Conservation (phyloP, 92 coral and sea anemone species). For the Diadumene lineata region DNA sequence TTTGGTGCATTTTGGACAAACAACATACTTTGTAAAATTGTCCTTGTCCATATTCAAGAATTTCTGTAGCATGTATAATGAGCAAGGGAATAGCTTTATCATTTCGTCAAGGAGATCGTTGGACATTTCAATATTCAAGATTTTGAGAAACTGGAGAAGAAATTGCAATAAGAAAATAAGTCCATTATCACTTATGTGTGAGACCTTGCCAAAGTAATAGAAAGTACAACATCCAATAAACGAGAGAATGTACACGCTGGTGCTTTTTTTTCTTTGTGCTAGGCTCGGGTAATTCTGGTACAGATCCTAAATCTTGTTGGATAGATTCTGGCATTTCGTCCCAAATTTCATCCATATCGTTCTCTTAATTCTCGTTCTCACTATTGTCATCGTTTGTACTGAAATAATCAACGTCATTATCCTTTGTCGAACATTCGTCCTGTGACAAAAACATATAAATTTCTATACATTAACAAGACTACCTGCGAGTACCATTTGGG, state of each 20-base stretch:
- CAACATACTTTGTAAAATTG: constrained; percentile 28
- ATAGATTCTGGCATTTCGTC: neutral
- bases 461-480: too few relatives aligned
- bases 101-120: neutral
- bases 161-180: constrained; percentile 37
- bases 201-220: constrained; percentile 42
- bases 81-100: neutral
- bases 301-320: neutral
- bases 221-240: constrained; percentile 31
- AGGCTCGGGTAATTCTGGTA: neutral
- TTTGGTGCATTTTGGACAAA: constrained; percentile 41
- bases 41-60: constrained; percentile 26
- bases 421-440: too few relatives aligned
- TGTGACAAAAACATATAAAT: too few relatives aligned
- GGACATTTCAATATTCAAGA: constrained; percentile 12
- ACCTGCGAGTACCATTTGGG: too few relatives aligned
- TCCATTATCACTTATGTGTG: constrained; percentile 37
- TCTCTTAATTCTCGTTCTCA: too few relatives aligned
- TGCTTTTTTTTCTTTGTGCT: neutral
- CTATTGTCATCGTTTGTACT: neutral
- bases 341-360: neutral
- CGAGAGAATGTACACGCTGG: neutral
- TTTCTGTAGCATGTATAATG: constrained; percentile 5
- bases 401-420: neutral
- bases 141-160: constrained; percentile 15